These are phyloP conservation scores for Desmodus rotundus DNA, from an alignment of 2,113 vertebrate species.

Conservation along the genomic window DNA sequence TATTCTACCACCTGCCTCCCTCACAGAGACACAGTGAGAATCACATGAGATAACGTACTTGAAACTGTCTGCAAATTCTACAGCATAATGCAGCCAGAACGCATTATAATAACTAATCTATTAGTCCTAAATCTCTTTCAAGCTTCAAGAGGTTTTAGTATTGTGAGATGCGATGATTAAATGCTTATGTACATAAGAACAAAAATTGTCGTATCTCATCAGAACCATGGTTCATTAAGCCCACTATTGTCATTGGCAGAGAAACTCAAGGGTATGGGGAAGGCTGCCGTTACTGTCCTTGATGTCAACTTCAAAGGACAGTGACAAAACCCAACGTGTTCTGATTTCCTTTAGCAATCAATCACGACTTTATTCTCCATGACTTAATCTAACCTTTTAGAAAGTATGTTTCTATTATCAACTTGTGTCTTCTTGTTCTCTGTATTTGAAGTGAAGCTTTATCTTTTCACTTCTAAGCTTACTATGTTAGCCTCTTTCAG, in stretches of 20 bases:
- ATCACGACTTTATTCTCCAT: background rate
- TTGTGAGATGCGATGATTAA: conserved; percentile 39
- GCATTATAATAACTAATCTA: conserved; percentile 14
- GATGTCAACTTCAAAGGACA: conserved; percentile 1
- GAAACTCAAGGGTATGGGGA: conserved; percentile 26
- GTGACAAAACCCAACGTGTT: background rate
- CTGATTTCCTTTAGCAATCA: background rate
- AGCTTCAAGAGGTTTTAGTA: conserved; percentile 48
- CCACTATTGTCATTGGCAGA: conserved; percentile 41
- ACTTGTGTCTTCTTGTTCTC: background rate
- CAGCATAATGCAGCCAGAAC: background rate
- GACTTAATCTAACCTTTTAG: background rate
- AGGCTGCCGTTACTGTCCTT: background rate
- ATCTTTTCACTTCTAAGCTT: background rate
- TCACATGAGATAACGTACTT: background rate
- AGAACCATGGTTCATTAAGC: conserved; percentile 43
- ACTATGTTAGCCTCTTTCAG: background rate
- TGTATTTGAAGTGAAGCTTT: background rate
- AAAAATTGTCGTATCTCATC: conserved; percentile 23
- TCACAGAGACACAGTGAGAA: background rate
- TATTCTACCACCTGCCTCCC: background rate
- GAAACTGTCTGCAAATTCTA: background rate
- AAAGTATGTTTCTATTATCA: background rate
- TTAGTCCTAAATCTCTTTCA: conserved; percentile 55
- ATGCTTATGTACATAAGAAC: background rate